Conservation (phyloP, 2,888 invertebrate species). For the Galerucella nymphaeae region DNA sequence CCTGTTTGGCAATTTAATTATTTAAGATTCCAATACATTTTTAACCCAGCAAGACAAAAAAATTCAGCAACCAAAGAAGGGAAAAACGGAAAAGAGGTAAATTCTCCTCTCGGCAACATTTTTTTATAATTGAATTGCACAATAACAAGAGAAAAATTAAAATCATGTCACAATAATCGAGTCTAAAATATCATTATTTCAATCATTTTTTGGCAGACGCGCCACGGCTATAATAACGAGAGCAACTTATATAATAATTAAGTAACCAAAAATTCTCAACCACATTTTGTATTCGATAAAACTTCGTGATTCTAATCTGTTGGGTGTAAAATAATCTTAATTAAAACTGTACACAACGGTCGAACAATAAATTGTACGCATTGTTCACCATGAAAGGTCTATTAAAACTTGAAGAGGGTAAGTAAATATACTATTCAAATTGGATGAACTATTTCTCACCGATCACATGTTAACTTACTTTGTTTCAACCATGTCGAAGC, state of each 20-base stretch:
- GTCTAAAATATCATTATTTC: no score
- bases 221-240: no score
- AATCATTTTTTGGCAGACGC: no score
- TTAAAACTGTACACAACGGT: constrained; percentile 14
- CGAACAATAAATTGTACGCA: constrained; percentile 21
- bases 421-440: constrained; percentile 42
- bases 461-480: constrained; percentile 41
- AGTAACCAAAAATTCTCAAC: not conserved
- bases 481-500: constrained; percentile 12
- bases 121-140: no score
- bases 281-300: not conserved
- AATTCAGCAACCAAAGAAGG: no score
- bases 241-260: not conserved
- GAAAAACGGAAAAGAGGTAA: no score
- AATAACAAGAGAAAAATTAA: no score
- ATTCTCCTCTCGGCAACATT: no score
- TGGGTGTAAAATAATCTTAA: constrained; percentile 10
- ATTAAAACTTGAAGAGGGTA: constrained; percentile 40
- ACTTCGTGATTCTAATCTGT: not conserved
- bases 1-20: no score
- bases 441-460: constrained; percentile 36
- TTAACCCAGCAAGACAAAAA: no score
- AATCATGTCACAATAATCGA: no score
- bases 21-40: no score
- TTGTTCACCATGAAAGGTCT: constrained; percentile 33